Evolutionary conservation across 1,140 invertebrate genomes (phyloP).

Genomic region (Hirudo medicinalis): DNA sequence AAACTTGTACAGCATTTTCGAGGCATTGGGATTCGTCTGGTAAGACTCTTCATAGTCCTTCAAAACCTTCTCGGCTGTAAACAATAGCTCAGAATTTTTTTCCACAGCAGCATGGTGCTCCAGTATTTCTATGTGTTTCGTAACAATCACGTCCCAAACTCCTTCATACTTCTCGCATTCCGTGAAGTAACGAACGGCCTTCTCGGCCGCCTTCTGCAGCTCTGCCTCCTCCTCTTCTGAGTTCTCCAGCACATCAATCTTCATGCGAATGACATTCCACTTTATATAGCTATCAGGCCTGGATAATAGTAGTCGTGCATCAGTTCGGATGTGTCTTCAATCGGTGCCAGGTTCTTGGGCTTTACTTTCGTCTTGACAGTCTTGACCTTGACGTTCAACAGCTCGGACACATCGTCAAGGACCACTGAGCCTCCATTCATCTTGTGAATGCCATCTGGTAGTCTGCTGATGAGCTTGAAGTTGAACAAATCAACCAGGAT

Average conservation of each 20-base stretch:
- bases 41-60: neutral
- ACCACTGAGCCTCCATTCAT: neutral
- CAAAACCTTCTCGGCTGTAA: neutral
- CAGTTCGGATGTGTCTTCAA: neutral
- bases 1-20: neutral
- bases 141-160: neutral
- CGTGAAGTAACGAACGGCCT: neutral
- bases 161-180: neutral
- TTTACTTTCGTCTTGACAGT: too few relatives aligned
- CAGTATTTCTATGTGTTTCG: slow-evolving; percentile 4
- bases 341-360: neutral
- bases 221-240: neutral
- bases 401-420: neutral
- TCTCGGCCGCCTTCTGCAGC: neutral
- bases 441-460: neutral
- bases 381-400: neutral
- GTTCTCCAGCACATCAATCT: neutral
- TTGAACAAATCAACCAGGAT: neutral
- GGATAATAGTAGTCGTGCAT: neutral
- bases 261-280: neutral
- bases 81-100: neutral
- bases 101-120: neutral
- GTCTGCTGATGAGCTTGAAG: neutral
- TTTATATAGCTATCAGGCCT: neutral
- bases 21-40: neutral